Percentiles rank a stretch among this genome's conserved stretches.
Conservation (phyloP, 2,113 vertebrate species). For the Antechinus stuartii region DNA sequence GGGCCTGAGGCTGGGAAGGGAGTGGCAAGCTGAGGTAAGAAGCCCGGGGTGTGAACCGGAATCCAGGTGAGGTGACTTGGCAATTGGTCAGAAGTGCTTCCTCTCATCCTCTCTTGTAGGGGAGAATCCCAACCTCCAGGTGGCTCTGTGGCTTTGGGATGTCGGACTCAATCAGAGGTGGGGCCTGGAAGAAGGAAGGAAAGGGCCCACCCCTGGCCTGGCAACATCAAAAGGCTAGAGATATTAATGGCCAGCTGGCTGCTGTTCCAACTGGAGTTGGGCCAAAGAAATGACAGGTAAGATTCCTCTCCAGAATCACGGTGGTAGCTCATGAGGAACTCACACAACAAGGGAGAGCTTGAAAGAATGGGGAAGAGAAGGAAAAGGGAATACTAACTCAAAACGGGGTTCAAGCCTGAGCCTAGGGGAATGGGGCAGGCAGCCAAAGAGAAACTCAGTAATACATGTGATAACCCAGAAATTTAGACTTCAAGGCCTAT, state of each 20-base stretch:
- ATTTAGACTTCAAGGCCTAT: background rate
- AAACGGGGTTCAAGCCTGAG: background rate
- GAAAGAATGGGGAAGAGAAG: background rate
- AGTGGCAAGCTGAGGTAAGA: constrained; percentile 82
- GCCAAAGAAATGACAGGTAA: background rate
- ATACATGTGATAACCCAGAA: background rate
- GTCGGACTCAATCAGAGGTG: constrained; percentile 42
- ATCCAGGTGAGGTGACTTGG: constrained; percentile 57
- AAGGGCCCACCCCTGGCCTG: background rate
- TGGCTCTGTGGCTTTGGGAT: constrained; percentile 47
- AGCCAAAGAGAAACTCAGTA: constrained; percentile 8
- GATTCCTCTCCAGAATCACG: background rate
- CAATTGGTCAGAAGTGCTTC: constrained; percentile 69
- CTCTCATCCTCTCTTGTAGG: constrained; percentile 57
- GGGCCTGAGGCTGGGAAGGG: constrained; percentile 68
- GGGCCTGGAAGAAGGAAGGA: constrained; percentile 35
- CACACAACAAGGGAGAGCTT: background rate
- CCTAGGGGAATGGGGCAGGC: constrained; percentile 16
- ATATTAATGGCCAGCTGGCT: background rate
- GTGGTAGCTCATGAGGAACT: background rate
- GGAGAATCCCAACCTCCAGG: constrained; percentile 57
- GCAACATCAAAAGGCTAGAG: background rate
- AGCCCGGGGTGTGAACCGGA: constrained; percentile 67
- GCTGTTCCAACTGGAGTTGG: background rate
- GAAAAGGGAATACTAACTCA: background rate